A percentile compares a stretch with the other conserved stretches of the same genome.
Evolutionary conservation across 2,797 vertebrate species (phyloP).

Genomic region (Xenopus petersii): DNA sequence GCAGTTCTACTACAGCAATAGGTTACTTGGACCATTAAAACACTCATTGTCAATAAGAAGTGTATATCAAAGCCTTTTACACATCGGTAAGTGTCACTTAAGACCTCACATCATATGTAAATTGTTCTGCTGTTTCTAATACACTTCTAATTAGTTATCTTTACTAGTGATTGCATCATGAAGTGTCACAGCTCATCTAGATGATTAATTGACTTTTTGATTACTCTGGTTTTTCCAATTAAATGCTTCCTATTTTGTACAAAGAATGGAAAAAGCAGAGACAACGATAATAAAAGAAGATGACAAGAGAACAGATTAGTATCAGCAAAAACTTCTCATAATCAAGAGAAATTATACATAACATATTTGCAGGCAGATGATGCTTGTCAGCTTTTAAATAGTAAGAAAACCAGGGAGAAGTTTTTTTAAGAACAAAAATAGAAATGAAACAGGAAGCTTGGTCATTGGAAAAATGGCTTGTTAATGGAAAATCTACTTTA

Average conservation of each 20-base stretch:
- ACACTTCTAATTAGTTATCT: constrained; percentile 45
- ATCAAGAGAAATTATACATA: constrained; percentile 58
- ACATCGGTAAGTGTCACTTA: too few relatives aligned
- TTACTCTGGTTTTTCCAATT: constrained; percentile 65
- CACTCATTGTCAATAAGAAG: too few relatives aligned
- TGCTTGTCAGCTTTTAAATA: constrained; percentile 58
- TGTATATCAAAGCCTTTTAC: too few relatives aligned
- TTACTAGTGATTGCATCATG: constrained; percentile 59
- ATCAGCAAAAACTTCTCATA: constrained; percentile 55
- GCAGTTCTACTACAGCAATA: too few relatives aligned
- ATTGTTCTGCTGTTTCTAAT: constrained; percentile 59
- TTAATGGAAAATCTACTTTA: too few relatives aligned
- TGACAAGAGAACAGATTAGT: constrained; percentile 62
- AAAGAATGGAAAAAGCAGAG: constrained; percentile 53
- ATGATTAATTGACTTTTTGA: constrained; percentile 71
- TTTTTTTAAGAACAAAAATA: too few relatives aligned
- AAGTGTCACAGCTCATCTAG: constrained; percentile 58
- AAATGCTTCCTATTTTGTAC: constrained; percentile 56
- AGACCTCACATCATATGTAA: constrained; percentile 57
- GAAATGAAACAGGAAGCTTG: too few relatives aligned
- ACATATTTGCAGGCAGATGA: constrained; percentile 60
- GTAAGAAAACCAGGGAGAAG: too few relatives aligned
- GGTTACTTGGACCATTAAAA: too few relatives aligned
- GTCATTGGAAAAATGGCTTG: too few relatives aligned
- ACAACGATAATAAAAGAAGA: constrained; percentile 60